A percentile compares a stretch with the other conserved stretches of the same genome.
Evolutionary conservation across 2,888 invertebrate genomes (phyloP).

Genomic region (Drosophila algonquin): DNA sequence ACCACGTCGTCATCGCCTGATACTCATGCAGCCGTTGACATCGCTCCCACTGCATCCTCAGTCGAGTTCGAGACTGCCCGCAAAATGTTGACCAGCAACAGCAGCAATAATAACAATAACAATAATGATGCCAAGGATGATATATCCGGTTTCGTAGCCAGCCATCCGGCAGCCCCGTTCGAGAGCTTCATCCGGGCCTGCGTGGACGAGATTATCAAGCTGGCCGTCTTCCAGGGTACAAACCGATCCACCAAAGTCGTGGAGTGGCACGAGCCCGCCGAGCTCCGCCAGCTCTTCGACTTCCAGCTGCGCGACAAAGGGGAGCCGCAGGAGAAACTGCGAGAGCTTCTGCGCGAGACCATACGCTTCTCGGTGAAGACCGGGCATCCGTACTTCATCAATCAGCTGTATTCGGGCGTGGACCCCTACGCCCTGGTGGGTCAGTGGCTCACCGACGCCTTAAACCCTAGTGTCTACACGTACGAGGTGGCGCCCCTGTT

Average conservation of each 20-base stretch:
- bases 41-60: conserved; percentile 32
- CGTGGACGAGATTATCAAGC: conserved; percentile 89
- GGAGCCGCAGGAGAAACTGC: conserved; percentile 88
- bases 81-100: conserved; percentile 57
- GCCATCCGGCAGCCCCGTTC: conserved; percentile 86
- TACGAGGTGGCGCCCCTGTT: conserved; percentile 96
- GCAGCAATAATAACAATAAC: conserved; percentile 35
- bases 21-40: conserved; percentile 30
- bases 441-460: conserved; percentile 93
- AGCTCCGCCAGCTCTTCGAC: conserved; percentile 88
- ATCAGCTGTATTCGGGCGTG: conserved; percentile 93
- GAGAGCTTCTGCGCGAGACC: conserved; percentile 88
- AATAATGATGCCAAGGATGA: conserved; percentile 31
- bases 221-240: conserved; percentile 91
- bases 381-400: conserved; percentile 94
- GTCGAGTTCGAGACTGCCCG: conserved; percentile 49
- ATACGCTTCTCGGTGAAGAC: conserved; percentile 95
- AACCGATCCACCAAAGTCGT: conserved; percentile 90
- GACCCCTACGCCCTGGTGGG: conserved; percentile 93
- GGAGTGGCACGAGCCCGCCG: conserved; percentile 91
- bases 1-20: conserved; percentile 66
- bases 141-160: conserved; percentile 83
- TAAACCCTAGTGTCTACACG: conserved; percentile 94
- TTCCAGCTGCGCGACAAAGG: conserved; percentile 86
- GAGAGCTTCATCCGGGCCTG: conserved; percentile 90